Evolutionary conservation across 1,140 invertebrate genomes (phyloP).

Genomic region (Aradophagus sp.): DNA sequence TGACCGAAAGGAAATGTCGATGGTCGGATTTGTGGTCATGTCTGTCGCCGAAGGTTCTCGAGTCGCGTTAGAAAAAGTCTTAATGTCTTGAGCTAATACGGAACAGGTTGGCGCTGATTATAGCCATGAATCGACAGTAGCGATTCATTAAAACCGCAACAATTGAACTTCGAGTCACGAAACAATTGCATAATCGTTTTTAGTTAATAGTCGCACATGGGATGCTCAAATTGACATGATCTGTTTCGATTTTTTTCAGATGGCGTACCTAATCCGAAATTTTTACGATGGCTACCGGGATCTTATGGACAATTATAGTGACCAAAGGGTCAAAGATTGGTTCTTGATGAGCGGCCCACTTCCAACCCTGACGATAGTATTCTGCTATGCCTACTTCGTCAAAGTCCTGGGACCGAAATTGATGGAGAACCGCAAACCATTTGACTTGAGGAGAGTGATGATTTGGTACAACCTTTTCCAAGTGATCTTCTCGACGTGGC

Average conservation of each 20-base stretch:
- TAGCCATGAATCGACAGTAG: conserved; percentile 30
- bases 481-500: conserved; percentile 88
- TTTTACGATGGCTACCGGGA: conserved; percentile 78
- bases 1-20: conserved; percentile 46
- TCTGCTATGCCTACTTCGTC: conserved; percentile 85
- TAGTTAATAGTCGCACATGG: not conserved
- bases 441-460: conserved; percentile 85
- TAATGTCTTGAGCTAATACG: conserved; percentile 42
- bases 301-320: conserved; percentile 84
- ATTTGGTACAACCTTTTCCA: conserved; percentile 91
- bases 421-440: conserved; percentile 93
- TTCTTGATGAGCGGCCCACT: conserved; percentile 88
- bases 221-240: not conserved
- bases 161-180: conserved; percentile 8
- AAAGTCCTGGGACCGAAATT: conserved; percentile 87
- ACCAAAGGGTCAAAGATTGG: conserved; percentile 89
- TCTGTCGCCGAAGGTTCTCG: conserved; percentile 31
- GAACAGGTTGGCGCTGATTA: conserved; percentile 24
- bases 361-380: conserved; percentile 85
- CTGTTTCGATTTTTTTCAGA: conserved; percentile 63
- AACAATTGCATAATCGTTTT: too few relatives aligned
- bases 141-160: too few relatives aligned
- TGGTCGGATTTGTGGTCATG: conserved; percentile 45
- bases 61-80: conserved; percentile 30
- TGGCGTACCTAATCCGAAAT: conserved; percentile 69